Evolutionary conservation across 2,797 vertebrate genomes (phyloP), one percentile per base, ranked within the genome.

Genomic region (Clamator glandarius): DNA sequence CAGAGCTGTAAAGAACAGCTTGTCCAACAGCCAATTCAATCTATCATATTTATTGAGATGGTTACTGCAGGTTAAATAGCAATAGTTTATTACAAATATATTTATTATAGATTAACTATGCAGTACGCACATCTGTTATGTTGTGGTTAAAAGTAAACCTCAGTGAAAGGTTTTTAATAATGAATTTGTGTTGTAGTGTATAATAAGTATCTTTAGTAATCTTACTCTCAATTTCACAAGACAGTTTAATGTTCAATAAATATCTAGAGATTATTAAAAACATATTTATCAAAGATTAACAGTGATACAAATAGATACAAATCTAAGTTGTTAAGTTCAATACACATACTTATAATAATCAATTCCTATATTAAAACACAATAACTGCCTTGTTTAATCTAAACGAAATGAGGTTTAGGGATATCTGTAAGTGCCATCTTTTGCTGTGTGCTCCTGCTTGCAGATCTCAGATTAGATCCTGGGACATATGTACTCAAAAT

Each of bases 271-370:
- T 97, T 97, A 98, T 98, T 98, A 97, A 98, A 98, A 98, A 97
- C 97, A 95, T 98, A 98, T 98, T 98, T 98, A 98, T 97, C 95
- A 93, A 96, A 97, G 97, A 98, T 96, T 96, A 97, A 97, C 94
- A 63, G 85, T 96, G 96, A 96, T 97, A 89, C n/a, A 96, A 92
- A 93, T 79, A 97, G 96, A 97, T 97, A 97, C 94, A 97, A 96
- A 98, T 97, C 95, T 97, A 92, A 97, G 92, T 86, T 82, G 85
- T 97, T 97, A 94, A 95, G 46, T 94, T 97, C 96, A 95, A 94
- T 96, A 97, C 35, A 20, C 84, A 78, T 95, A 92, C 93, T 97
- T 96, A 93, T 63, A 96, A 96, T 97, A 97, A 97, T 97, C 97
- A 96, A 96, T 97, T 97, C 86, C 59, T 70, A 51, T 89, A 93